Evolutionary conservation across 1,140 invertebrate genomes (phyloP).

Genomic region (Hylaeus volcanicus): DNA sequence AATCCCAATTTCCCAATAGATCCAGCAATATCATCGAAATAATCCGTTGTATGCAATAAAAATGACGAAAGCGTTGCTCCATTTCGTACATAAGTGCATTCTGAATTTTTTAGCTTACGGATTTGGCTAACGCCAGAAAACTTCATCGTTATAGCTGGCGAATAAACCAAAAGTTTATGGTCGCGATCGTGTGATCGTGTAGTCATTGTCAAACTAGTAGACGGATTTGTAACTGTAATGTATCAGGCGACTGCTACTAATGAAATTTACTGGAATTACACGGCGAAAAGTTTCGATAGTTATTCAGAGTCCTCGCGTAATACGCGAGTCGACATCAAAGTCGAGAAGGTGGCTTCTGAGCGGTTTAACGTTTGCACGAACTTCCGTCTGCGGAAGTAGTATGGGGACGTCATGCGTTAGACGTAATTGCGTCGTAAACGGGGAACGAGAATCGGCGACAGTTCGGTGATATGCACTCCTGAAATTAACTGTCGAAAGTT

Average conservation of each 20-base stretch:
- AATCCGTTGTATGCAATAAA: too few species aligned
- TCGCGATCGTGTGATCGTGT: neutral
- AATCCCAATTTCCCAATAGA: too few species aligned
- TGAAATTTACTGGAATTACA: slow-evolving; percentile 15
- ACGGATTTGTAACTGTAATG: neutral
- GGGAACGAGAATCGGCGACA: neutral
- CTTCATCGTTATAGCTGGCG: neutral
- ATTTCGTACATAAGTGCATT: too few species aligned
- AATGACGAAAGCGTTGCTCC: too few species aligned
- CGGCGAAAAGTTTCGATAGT: slow-evolving; percentile 19
- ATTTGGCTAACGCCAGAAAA: neutral
- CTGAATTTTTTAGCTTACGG: neutral
- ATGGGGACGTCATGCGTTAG: slow-evolving; percentile 54
- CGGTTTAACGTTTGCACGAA: slow-evolving; percentile 16
- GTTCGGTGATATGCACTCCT: neutral
- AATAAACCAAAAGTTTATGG: slow-evolving; percentile 8
- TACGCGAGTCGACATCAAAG: slow-evolving; percentile 14
- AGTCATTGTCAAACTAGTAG: neutral
- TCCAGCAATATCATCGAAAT: too few species aligned
- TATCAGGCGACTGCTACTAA: too few species aligned
- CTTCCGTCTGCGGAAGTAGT: slow-evolving; percentile 56
- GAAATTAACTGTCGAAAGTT: neutral
- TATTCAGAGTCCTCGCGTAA: neutral
- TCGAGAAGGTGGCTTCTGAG: neutral
- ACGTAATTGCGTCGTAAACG: slow-evolving; percentile 50